Percentiles rank a stretch among this genome's conserved stretches.
These are phyloP conservation scores for Gephyroberyx darwinii DNA, from an alignment of 2,797 vertebrate species.

Conservation along the genomic window DNA sequence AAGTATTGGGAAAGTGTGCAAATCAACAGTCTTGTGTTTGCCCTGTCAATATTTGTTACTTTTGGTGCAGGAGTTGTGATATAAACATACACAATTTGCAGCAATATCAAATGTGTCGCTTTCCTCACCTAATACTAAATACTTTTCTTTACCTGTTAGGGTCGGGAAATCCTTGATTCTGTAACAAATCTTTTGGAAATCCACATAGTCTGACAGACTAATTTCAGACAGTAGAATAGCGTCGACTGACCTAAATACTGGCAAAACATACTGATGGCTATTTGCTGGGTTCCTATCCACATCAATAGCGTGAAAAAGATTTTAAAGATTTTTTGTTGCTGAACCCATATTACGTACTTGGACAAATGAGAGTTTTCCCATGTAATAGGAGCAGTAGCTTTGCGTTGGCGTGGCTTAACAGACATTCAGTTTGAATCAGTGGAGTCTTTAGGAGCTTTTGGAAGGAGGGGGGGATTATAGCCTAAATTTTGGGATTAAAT, in stretches of 20 bases:
- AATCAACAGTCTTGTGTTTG: no score
- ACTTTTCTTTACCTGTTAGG: not conserved
- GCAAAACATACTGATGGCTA: conserved; percentile 1
- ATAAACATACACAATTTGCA: no score
- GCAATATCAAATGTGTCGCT: not conserved
- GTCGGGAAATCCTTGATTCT: not conserved
- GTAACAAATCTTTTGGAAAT: no score
- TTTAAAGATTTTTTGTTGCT: conserved; percentile 10
- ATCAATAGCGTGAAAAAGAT: not conserved
- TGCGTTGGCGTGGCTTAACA: not conserved
- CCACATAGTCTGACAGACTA: not conserved
- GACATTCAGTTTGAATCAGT: not conserved
- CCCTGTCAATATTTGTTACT: fast-evolving
- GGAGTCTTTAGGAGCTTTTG: conserved; percentile 12
- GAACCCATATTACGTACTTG: conserved; percentile 10
- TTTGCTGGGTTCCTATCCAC: not conserved
- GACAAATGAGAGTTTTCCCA: not conserved
- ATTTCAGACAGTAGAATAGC: conserved; percentile 27
- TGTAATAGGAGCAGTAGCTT: not conserved
- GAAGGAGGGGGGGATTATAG: conserved; percentile 35
- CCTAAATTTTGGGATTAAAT: conserved; percentile 33
- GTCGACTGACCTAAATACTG: conserved; percentile 62
- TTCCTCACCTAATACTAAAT: not conserved
- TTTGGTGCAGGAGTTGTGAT: not conserved
- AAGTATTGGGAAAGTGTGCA: no score